Percentiles rank a stretch among this genome's conserved stretches.
These are phyloP conservation scores for Papilio demoleus DNA, from an alignment of 2,888 invertebrate species.

Conservation along the genomic window DNA sequence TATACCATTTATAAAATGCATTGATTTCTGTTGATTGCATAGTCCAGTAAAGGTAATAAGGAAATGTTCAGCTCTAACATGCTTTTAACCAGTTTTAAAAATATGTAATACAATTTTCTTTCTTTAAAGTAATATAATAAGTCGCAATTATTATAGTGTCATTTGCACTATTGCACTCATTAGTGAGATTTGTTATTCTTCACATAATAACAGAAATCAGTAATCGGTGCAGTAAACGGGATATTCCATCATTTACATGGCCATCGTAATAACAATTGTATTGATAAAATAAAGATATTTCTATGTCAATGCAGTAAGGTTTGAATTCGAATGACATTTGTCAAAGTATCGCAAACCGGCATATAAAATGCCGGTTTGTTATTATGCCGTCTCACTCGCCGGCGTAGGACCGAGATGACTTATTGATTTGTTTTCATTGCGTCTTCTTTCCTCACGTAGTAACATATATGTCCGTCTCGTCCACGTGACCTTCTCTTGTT, in stretches of 20 bases:
- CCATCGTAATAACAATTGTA: constrained; percentile 48
- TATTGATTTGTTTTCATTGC: constrained; percentile 85
- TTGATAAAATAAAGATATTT: background rate
- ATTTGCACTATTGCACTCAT: background rate
- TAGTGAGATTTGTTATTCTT: background rate
- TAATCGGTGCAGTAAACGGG: constrained; percentile 49
- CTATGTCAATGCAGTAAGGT: constrained; percentile 50
- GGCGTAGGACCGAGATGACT: constrained; percentile 72
- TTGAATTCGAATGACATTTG: constrained; percentile 52
- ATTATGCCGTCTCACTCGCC: constrained; percentile 77
- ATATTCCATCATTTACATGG: constrained; percentile 56
- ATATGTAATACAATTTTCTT: too few relatives aligned
- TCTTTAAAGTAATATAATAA: background rate
- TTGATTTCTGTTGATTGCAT: background rate
- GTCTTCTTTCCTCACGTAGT: constrained; percentile 73
- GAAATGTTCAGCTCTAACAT: too few relatives aligned
- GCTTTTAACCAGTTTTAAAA: too few relatives aligned
- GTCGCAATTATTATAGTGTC: background rate
- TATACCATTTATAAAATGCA: constrained; percentile 4
- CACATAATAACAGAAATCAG: background rate
- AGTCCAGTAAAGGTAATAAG: background rate
- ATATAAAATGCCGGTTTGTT: constrained; percentile 79
- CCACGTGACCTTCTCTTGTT: constrained; percentile 78
- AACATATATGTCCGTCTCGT: constrained; percentile 67
- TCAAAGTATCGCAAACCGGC: constrained; percentile 63